Conservation (phyloP, 2,888 invertebrate genomes). For the Athalia cordata region DNA sequence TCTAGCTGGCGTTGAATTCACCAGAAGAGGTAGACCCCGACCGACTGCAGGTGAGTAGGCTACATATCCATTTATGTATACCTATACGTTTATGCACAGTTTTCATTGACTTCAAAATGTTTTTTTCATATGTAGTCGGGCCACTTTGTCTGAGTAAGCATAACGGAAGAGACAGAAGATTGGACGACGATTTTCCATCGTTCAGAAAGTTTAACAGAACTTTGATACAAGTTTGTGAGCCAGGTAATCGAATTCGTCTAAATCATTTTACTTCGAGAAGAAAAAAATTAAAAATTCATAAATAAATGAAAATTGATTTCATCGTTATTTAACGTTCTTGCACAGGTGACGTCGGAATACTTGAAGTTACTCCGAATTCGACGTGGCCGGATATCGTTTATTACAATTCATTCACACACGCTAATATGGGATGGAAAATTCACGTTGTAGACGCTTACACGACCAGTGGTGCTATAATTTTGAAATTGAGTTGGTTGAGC, state of each 20-base stretch:
- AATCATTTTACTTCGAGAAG: neutral
- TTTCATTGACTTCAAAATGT: neutral
- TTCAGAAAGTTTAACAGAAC: constrained; percentile 91
- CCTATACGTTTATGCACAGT: neutral
- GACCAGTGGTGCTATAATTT: constrained; percentile 58
- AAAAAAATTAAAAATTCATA: neutral
- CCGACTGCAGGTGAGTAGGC: constrained; percentile 81
- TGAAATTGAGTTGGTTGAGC: constrained; percentile 52
- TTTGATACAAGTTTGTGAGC: constrained; percentile 82
- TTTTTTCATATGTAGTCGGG: constrained; percentile 77
- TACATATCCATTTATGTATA: constrained; percentile 3
- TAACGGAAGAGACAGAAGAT: constrained; percentile 81
- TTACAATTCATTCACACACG: constrained; percentile 94
- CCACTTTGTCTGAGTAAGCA: constrained; percentile 85
- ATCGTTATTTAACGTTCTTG: neutral
- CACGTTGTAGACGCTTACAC: constrained; percentile 88
- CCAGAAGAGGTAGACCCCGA: constrained; percentile 87
- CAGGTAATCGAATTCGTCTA: constrained; percentile 64
- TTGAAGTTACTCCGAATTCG: constrained; percentile 89
- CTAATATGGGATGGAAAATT: constrained; percentile 97
- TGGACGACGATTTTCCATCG: constrained; percentile 85
- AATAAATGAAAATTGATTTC: neutral
- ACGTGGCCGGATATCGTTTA: constrained; percentile 95
- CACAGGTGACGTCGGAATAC: constrained; percentile 81
- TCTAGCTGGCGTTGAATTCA: constrained; percentile 87